Evolutionary conservation across 2,888 invertebrate genomes (phyloP), one percentile per base, ranked within the genome.

Genomic region (Agrotis clavis): DNA sequence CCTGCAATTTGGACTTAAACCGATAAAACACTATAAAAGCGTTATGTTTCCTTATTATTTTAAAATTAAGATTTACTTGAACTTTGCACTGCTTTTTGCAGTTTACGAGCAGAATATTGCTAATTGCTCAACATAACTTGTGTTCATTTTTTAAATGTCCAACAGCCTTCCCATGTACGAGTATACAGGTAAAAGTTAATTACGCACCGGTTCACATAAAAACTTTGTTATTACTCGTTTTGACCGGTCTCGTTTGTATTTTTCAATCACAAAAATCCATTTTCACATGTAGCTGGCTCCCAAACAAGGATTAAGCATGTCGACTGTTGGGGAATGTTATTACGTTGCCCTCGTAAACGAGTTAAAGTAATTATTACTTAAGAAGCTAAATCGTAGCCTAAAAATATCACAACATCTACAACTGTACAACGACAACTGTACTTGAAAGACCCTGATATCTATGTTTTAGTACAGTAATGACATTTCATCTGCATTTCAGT

Each of bases 241-340:
- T 47, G 4, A 50, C 18, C 16, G 50, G 53, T 57, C 19, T 19
- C 25, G 30, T 25, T 54, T 54, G 47, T 56, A 30, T 60, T 67
- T 71, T 71, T 72, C 56, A 57, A 56, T 78, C 63, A 67, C 41
- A 61, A 53, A 71, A 71, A 65, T 25, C 48, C 41, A 71, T 77
- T 61, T 48, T n/a, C 51, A 11, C 18, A 13, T 21, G 11, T 25
- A 51, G 45, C 53, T 63, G 67, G 48, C 51, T 68, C 18, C 50
- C 62, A 56, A 71, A 50, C 35, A 59, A 61, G 30, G 7, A 7
- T 21, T 51, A 57, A 77, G 35, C 19, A 54, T 54, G 35, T 67
- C 13, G 41, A 30, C 21, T 47, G 18, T 35, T 48, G 35, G 14
- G n/a, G 56, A 56, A 53, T 63, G 41, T 56, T 63, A 59, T 62